These are phyloP conservation scores for Uloborus plumipes DNA, from an alignment of 2,888 invertebrate species.

Conservation along the genomic window DNA sequence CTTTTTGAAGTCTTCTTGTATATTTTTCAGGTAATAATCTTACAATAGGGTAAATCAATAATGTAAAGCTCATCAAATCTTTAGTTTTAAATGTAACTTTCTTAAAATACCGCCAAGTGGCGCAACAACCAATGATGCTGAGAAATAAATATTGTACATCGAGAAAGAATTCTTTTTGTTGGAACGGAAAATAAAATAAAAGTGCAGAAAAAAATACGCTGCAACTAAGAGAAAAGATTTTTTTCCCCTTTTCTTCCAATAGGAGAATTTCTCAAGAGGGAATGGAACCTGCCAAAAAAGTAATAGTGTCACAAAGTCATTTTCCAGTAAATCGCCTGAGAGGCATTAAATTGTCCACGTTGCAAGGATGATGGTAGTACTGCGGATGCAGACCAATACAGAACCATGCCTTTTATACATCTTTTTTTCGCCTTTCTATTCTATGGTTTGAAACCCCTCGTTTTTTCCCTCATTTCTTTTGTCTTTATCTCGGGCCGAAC, in stretches of 20 bases:
- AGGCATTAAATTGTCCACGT: conserved; percentile 64
- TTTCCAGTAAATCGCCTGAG: conserved; percentile 65
- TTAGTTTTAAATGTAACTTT: too few relatives aligned
- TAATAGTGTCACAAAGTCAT: conserved; percentile 65
- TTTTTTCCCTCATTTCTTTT: conserved; percentile 18
- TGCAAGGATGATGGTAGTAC: conserved; percentile 34
- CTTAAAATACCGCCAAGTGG: neutral
- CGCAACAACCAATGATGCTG: neutral
- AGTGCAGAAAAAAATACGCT: too few relatives aligned
- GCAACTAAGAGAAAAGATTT: neutral
- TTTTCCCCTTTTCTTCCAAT: conserved; percentile 29
- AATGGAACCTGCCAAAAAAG: conserved; percentile 63
- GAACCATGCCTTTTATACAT: conserved; percentile 46
- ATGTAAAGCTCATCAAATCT: too few relatives aligned
- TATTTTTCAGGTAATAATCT: too few relatives aligned
- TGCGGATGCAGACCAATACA: conserved; percentile 2
- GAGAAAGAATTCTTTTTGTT: too few relatives aligned
- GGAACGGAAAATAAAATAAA: too few relatives aligned
- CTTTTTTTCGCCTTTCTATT: conserved; percentile 17
- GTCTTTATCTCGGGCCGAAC: conserved; percentile 36
- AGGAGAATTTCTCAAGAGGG: conserved; percentile 53
- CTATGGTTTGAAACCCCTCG: conserved; percentile 9
- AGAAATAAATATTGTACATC: neutral
- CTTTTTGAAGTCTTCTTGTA: too few relatives aligned
- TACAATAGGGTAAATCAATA: too few relatives aligned